phyloP scores from a whole-genome alignment of 2,888 invertebrate genomes.

The Eupithecia abbreviata region DNA sequence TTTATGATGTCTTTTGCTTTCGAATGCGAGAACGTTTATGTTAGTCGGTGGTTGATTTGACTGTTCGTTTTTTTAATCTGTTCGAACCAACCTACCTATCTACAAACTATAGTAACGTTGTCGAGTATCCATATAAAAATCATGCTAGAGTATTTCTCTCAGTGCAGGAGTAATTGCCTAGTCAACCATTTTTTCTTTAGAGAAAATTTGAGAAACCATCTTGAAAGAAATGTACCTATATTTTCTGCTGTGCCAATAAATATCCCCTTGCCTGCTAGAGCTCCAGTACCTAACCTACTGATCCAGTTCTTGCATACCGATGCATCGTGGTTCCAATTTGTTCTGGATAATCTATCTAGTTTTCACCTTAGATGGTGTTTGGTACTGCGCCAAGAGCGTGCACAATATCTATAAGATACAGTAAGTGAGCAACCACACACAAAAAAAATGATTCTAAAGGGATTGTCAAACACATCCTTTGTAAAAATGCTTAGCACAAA shows the following conservation, averaged over 20 bases:
- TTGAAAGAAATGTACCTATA: neutral
- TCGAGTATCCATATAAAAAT: neutral
- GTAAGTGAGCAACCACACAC: neutral
- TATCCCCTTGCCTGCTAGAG: neutral
- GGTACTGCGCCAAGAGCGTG: conserved; percentile 24
- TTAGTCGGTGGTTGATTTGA: neutral
- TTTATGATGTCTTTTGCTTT: neutral
- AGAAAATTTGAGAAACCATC: neutral
- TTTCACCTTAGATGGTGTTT: conserved; percentile 21
- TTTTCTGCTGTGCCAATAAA: neutral
- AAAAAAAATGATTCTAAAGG: no score
- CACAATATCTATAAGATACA: neutral
- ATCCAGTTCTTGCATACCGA: neutral
- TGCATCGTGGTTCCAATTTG: conserved; percentile 26
- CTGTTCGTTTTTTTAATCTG: neutral
- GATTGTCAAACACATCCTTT: no score
- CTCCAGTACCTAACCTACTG: neutral
- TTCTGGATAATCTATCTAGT: conserved; percentile 21
- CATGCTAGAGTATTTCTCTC: neutral
- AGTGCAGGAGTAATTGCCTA: neutral
- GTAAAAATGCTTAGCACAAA: no score
- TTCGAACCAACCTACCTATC: neutral
- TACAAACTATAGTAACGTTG: neutral
- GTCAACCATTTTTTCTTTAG: neutral
- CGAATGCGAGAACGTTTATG: neutral